A percentile compares a stretch with the other conserved stretches of the same genome.
Conservation (phyloP, 2,113 vertebrate genomes). For the Myrmecobius fasciatus region DNA sequence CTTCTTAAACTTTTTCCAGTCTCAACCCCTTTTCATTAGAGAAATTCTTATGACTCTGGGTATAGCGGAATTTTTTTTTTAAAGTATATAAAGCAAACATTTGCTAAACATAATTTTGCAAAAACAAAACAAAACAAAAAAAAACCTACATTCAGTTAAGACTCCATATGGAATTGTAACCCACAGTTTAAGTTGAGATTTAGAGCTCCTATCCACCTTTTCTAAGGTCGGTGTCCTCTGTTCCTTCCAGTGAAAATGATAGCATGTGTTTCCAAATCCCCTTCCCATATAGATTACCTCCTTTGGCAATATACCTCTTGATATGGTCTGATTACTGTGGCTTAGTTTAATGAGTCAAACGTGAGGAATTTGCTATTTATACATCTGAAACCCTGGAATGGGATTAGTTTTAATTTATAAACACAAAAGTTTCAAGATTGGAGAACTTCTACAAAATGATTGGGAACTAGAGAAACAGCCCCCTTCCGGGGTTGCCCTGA, state of each 20-base stretch:
- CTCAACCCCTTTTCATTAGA: no score
- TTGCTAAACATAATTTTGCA: no score
- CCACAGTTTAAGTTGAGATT: no score
- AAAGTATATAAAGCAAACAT: no score
- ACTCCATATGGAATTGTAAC: no score
- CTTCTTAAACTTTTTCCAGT: no score
- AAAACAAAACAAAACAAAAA: no score
- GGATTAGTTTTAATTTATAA: background rate
- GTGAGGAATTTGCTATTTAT: background rate
- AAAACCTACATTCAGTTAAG: no score
- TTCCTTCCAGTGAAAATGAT: background rate
- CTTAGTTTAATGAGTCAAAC: background rate
- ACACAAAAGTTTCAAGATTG: background rate
- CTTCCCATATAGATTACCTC: background rate
- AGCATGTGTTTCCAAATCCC: background rate
- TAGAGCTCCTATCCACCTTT: background rate
- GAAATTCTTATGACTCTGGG: no score
- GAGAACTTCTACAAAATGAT: background rate
- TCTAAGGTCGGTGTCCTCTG: background rate
- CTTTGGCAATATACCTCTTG: background rate
- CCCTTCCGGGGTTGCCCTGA: no score
- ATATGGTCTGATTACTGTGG: background rate
- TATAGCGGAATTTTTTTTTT: no score
- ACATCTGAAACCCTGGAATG: background rate
- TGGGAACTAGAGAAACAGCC: background rate